Evolutionary conservation across 2,797 vertebrate species (phyloP), one percentile per base, ranked within the genome.

Genomic region (Phrynocephalus guinanensis): DNA sequence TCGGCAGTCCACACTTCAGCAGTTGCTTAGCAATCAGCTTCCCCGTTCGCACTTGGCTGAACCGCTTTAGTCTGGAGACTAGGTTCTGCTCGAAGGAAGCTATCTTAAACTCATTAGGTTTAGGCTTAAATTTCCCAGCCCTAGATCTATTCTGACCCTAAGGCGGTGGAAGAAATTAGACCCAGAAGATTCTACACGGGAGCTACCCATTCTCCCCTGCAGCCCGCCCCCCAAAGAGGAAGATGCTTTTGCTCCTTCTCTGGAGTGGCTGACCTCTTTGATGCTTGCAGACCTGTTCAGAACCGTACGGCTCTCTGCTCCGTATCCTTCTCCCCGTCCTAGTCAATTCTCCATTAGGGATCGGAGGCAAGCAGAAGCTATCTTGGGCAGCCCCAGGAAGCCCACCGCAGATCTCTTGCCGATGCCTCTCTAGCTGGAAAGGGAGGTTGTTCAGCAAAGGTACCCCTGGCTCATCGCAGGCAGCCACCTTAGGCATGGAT

Each of bases 371-470:
- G 72, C 50, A 83, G 87, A 72, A 89, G 72, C 63, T 92, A 94
- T 93, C 93, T 95, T 81, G 78, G 52, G 90, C 66, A 0, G 2
- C 48, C 76, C 84, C 82, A 38, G 83, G 68, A 89, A 88, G 90
- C 68, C 79, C 87, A 73, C 89, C 88, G 8, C 0, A 48, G 79
- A 89, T 93, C 91, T 84, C 91, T 70, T 95, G 93, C 70, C 93
- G 88, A 0, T 52, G 92, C 91, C 86, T 78, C 52, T 30, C 33
- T 33, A 33, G 33, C 33, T 86, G 60, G 76, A 88, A 89, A 91
- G 87, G 86, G 6, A 82, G n/a, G 6, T 90, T 88, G 83, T 91
- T 78, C 63, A 38, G 71, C 60, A 89, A 89, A 89, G 87, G 48
- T 72, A 68, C 84, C 92, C 93, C 7, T 0, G 70, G 86, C 67